Percentiles rank a stretch among this genome's conserved stretches.
Evolutionary conservation across 2,888 invertebrate species (phyloP).

Genomic region (Drosophila histrio): DNA sequence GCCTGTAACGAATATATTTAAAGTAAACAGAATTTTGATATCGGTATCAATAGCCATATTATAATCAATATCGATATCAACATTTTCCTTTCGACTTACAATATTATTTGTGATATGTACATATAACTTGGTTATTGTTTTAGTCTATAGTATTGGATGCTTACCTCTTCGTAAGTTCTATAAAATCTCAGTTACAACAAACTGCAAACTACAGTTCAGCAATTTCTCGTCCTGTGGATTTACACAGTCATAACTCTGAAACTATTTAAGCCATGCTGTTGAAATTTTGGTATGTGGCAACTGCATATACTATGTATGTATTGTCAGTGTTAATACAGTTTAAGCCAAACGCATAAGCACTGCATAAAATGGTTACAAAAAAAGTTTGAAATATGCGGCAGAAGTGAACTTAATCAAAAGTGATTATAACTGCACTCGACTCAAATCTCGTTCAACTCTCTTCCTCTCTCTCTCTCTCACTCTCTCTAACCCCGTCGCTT

Average conservation of each 20-base stretch:
- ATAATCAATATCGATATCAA: too few species aligned
- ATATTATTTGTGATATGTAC: too few species aligned
- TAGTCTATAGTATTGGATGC: neutral
- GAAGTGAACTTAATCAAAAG: neutral
- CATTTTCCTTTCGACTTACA: too few species aligned
- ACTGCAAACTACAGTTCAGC: neutral
- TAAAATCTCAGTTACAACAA: neutral
- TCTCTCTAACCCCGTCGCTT: too few species aligned
- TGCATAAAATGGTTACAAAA: neutral
- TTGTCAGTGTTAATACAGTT: neutral
- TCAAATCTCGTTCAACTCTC: too few species aligned
- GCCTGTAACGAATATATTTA: too few species aligned
- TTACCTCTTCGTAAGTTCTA: neutral
- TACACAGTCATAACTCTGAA: neutral
- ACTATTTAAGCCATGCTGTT: constrained; percentile 6
- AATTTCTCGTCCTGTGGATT: neutral
- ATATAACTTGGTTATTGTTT: neutral
- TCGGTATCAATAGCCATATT: too few species aligned
- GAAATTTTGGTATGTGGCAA: constrained; percentile 2
- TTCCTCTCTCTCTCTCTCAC: too few species aligned
- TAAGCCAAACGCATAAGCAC: neutral
- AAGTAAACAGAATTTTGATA: too few species aligned
- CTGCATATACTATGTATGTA: constrained; percentile 1
- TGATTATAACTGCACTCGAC: constrained; percentile 3
- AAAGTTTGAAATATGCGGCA: neutral